Conservation (phyloP, 2,888 invertebrate species). For the Cryptops parisi region DNA sequence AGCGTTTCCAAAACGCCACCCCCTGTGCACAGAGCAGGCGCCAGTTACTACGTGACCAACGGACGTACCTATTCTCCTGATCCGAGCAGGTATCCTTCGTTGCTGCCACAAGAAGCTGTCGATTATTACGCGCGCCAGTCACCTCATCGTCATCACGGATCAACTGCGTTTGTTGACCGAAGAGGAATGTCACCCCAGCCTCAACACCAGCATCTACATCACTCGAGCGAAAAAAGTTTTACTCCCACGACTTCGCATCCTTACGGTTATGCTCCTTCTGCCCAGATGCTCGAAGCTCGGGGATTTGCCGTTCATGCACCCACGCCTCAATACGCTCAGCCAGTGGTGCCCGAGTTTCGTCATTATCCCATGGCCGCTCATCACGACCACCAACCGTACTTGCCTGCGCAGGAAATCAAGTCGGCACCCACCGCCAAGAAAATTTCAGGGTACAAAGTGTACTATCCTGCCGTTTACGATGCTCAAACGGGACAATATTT, state of each 20-base stretch:
- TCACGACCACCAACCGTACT: not conserved
- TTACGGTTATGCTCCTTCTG: slow-evolving; percentile 11
- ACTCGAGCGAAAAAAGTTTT: slow-evolving; percentile 2
- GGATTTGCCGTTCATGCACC: slow-evolving; percentile 6
- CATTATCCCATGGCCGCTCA: not conserved
- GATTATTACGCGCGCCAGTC: not conserved
- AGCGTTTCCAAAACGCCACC: not conserved
- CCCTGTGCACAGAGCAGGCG: not conserved
- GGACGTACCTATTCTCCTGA: not conserved
- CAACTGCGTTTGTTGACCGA: no score
- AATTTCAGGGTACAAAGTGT: slow-evolving; percentile 2
- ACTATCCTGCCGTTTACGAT: slow-evolving; percentile 7
- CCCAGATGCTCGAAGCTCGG: slow-evolving; percentile 9
- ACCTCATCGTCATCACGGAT: not conserved
- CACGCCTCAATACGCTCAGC: slow-evolving; percentile 6
- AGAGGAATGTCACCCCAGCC: not conserved
- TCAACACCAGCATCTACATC: not conserved
- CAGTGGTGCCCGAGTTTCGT: not conserved
- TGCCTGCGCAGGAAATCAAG: not conserved
- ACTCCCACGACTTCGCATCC: not conserved
- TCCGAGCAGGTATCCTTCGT: not conserved
- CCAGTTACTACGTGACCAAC: not conserved
- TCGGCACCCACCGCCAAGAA: not conserved
- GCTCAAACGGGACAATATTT: slow-evolving; percentile 1
- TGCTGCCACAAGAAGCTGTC: not conserved